Evolutionary conservation across 2,888 invertebrate genomes (phyloP).

Genomic region (Diplolepis rosae): DNA sequence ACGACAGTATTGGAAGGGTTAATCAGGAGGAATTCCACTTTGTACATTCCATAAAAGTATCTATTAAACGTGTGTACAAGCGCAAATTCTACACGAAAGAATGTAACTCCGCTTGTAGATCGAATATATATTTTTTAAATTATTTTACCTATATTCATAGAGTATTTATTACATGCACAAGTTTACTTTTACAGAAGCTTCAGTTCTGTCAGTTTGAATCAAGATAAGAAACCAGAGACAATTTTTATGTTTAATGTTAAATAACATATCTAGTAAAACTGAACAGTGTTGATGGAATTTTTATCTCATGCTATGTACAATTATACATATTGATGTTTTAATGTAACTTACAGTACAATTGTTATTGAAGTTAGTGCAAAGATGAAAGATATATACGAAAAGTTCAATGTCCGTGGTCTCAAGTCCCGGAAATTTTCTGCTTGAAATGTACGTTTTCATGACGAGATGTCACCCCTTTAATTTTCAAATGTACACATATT

Average conservation of each 20-base stretch:
- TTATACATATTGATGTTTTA: slow-evolving; percentile 39
- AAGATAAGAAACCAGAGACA: background rate
- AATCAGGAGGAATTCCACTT: slow-evolving; percentile 16
- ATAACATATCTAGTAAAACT: background rate
- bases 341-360: slow-evolving; percentile 35
- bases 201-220: background rate
- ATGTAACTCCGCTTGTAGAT: background rate
- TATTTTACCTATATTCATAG: slow-evolving; percentile 43
- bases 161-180: slow-evolving; percentile 49
- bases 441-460: background rate
- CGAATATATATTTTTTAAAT: slow-evolving; percentile 40
- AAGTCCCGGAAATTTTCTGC: background rate
- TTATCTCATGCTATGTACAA: slow-evolving; percentile 32
- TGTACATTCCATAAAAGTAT: slow-evolving; percentile 12
- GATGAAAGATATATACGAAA: background rate
- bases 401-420: background rate
- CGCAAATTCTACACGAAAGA: background rate
- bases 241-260: background rate
- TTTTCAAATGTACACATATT: background rate
- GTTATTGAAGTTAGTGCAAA: background rate
- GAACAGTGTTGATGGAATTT: slow-evolving; percentile 22
- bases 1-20: slow-evolving; percentile 4
- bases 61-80: background rate
- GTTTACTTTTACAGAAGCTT: slow-evolving; percentile 45
- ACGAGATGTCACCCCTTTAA: background rate